Conservation (phyloP, 2,888 invertebrate genomes). For the Eudemis profundana region DNA sequence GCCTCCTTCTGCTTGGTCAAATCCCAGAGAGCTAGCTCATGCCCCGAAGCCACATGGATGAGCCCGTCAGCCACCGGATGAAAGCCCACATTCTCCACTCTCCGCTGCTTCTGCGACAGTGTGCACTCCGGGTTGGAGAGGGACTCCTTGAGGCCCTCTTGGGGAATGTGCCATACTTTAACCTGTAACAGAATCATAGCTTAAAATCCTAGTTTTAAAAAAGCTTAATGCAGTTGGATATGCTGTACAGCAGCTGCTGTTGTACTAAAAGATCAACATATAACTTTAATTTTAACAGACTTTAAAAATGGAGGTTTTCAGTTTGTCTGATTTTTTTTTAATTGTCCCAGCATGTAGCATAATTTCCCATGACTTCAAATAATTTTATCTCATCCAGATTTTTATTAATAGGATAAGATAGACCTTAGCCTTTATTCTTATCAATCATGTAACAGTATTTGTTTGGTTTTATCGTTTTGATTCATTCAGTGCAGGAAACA, state of each 20-base stretch:
- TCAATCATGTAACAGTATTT: constrained; percentile 17
- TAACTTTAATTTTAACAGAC: too few species aligned
- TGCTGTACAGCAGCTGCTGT: too few species aligned
- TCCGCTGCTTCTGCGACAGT: constrained; percentile 92
- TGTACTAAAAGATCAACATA: too few species aligned
- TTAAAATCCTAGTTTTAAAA: too few species aligned
- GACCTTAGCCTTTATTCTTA: background rate
- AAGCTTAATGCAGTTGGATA: too few species aligned
- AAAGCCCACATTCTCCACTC: constrained; percentile 96
- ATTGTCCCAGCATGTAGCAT: background rate
- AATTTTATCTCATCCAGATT: constrained; percentile 4
- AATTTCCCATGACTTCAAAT: constrained; percentile 10
- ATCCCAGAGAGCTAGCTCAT: constrained; percentile 94
- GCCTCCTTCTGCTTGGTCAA: constrained; percentile 92
- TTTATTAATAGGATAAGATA: constrained; percentile 26
- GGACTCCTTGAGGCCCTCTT: constrained; percentile 90
- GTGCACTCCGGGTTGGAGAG: constrained; percentile 92
- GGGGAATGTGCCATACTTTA: constrained; percentile 96
- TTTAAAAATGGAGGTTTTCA: too few species aligned
- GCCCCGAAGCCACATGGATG: constrained; percentile 94
- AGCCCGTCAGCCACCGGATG: constrained; percentile 96
- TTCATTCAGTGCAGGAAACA: background rate
- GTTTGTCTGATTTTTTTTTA: too few species aligned
- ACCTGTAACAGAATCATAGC: constrained; percentile 80
- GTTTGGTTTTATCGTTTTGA: background rate